These are phyloP conservation scores for Atherinosoma microstoma DNA, from an alignment of 2,797 vertebrate genomes.

Conservation along the genomic window DNA sequence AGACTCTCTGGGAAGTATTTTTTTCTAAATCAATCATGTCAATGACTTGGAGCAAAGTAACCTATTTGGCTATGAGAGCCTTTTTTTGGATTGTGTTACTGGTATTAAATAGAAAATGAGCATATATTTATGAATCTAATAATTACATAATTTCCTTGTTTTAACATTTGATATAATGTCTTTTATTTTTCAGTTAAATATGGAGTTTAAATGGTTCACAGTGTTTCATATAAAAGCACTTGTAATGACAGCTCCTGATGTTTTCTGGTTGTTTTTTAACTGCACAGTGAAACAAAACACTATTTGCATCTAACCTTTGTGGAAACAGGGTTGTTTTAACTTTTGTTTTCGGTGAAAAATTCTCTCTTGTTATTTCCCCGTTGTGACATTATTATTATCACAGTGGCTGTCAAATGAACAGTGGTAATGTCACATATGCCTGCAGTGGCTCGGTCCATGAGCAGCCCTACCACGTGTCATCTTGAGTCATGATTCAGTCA, in stretches of 20 bases:
- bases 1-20: neutral
- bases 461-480: constrained; percentile 45
- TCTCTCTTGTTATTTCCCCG: neutral
- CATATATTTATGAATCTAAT: neutral
- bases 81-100: neutral
- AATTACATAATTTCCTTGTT: neutral
- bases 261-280: no score
- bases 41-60: constrained; percentile 13
- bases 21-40: neutral
- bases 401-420: constrained; percentile 31
- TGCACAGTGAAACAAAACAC: neutral
- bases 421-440: constrained; percentile 37
- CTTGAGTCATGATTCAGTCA: constrained; percentile 63
- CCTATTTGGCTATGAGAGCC: constrained; percentile 6
- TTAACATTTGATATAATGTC: neutral
- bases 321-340: neutral
- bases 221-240: no score
- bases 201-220: neutral
- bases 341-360: neutral
- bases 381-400: constrained; percentile 5
- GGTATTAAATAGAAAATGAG: neutral
- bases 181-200: neutral
- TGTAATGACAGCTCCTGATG: no score
- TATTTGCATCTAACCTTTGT: neutral
- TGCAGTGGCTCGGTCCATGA: constrained; percentile 20